A percentile compares a stretch with the other conserved stretches of the same genome.
Conservation (phyloP, 2,113 vertebrate species). For the Megatriorchis doriae region DNA sequence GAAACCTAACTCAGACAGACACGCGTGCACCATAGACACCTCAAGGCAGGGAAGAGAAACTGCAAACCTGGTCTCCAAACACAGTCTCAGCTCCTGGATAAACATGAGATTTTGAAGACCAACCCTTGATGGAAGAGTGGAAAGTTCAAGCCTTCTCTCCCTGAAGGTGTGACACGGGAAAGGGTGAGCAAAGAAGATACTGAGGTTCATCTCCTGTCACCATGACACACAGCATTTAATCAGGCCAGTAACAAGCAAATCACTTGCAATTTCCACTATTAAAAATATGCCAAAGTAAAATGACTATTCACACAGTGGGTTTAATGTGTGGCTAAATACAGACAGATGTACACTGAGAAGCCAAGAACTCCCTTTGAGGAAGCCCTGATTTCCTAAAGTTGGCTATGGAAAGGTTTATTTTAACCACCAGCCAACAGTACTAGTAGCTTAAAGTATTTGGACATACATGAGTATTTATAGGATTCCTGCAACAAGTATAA, state of each 20-base stretch:
- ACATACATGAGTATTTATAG: not conserved
- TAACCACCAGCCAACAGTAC: not conserved
- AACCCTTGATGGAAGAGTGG: not conserved
- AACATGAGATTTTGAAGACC: not conserved
- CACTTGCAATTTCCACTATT: not conserved
- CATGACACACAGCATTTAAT: not conserved
- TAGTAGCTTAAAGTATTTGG: not conserved
- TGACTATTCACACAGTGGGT: not conserved
- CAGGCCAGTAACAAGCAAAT: not conserved
- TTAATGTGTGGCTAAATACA: not conserved
- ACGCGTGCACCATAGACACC: fast-evolving
- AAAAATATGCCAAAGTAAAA: not conserved
- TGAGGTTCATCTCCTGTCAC: not conserved
- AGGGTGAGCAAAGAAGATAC: not conserved
- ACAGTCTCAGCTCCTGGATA: not conserved
- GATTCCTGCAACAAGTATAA: not conserved
- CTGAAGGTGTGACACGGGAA: not conserved
- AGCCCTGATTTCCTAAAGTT: not conserved
- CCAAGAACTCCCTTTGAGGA: not conserved
- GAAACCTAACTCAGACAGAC: not conserved
- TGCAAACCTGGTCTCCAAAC: not conserved
- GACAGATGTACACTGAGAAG: not conserved
- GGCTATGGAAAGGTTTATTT: not conserved
- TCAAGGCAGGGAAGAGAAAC: not conserved
- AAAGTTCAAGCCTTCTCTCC: not conserved